Conservation (phyloP, 2,797 vertebrate species). For the Coregonus sp. region DNA sequence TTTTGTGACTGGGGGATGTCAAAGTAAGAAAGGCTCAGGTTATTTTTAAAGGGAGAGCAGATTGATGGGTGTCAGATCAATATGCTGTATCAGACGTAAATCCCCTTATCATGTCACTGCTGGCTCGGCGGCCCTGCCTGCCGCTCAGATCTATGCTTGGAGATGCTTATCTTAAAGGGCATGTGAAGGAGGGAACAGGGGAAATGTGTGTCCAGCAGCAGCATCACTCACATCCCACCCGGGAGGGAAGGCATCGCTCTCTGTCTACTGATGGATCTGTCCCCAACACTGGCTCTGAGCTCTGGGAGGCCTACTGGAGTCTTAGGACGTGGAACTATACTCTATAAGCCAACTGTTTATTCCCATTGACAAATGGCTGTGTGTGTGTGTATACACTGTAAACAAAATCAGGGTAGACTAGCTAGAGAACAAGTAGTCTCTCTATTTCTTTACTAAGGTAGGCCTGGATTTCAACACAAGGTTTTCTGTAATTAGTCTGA, state of each 20-base stretch:
- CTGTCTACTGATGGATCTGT: background rate
- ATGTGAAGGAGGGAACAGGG: constrained; percentile 1
- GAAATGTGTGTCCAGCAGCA: background rate
- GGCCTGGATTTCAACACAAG: background rate
- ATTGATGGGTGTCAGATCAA: constrained; percentile 46
- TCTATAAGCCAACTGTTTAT: no score
- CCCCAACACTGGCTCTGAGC: constrained; percentile 10
- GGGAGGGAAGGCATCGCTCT: background rate
- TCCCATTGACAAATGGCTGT: no score
- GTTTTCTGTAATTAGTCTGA: background rate
- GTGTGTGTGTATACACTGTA: no score
- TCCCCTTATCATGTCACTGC: constrained; percentile 38
- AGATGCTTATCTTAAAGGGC: constrained; percentile 5
- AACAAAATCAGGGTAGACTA: no score
- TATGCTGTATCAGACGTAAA: constrained; percentile 54
- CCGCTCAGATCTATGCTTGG: background rate
- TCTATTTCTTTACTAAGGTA: background rate
- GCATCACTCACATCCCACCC: background rate
- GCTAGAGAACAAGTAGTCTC: no score
- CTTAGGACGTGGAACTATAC: no score
- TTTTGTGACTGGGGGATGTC: background rate
- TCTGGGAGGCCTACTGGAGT: no score
- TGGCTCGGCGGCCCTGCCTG: background rate
- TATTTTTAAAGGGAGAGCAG: background rate
- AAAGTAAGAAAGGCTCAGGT: background rate